Conservation (phyloP, 2,888 invertebrate species). For the Eubasilissa splendida region DNA sequence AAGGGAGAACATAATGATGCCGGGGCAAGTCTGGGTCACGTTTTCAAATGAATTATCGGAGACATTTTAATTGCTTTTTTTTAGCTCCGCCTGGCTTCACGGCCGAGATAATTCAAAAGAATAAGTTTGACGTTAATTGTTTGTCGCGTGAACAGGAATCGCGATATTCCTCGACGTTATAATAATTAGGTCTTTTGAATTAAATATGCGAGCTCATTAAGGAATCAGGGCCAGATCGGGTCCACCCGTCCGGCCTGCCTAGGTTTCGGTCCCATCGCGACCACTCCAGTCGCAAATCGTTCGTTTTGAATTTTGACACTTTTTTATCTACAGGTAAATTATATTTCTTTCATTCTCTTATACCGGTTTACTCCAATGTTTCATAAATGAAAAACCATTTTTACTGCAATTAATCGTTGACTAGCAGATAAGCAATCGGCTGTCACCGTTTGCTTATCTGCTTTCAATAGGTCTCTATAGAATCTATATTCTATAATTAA, state of each 20-base stretch:
- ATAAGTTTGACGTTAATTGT: slow-evolving; percentile 38
- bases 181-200: not conserved
- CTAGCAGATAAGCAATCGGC: too few relatives aligned
- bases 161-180: not conserved
- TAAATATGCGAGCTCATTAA: not conserved
- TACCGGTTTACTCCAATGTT: too few relatives aligned
- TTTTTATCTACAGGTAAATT: too few relatives aligned
- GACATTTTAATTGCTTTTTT: slow-evolving; percentile 42
- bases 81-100: slow-evolving; percentile 7
- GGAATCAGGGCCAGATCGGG: not conserved
- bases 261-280: too few relatives aligned
- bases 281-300: too few relatives aligned
- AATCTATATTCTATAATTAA: too few relatives aligned
- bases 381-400: too few relatives aligned
- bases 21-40: slow-evolving; percentile 37
- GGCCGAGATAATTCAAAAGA: slow-evolving; percentile 26
- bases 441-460: too few relatives aligned
- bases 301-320: too few relatives aligned
- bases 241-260: not conserved
- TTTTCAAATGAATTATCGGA: slow-evolving; percentile 46
- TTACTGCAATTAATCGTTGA: too few relatives aligned
- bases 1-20: slow-evolving; percentile 45
- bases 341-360: too few relatives aligned
- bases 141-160: slow-evolving; percentile 25
- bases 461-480: too few relatives aligned